Percentiles rank a stretch among this genome's conserved stretches.
Evolutionary conservation across 1,140 invertebrate species (phyloP).

Genomic region (Drosophila seguyi): DNA sequence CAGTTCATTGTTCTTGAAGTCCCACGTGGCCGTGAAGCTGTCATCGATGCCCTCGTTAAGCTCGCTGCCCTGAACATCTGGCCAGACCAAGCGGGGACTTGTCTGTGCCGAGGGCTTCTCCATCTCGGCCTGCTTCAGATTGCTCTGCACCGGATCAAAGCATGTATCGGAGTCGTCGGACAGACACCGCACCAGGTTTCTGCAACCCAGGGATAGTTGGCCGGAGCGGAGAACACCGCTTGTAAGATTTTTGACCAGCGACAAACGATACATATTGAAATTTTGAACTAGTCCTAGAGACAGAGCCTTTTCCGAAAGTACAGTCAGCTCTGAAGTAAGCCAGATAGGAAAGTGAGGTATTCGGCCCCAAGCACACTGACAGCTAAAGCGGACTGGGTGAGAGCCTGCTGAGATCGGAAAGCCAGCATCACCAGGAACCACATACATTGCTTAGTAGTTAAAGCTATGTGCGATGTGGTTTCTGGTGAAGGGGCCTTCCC

Average conservation of each 20-base stretch:
- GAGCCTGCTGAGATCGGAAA: constrained; percentile 16
- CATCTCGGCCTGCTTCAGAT: not conserved
- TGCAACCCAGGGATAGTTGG: too few species aligned
- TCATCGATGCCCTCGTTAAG: not conserved
- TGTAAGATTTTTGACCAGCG: not conserved
- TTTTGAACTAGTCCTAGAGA: constrained; percentile 11
- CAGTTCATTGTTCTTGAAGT: constrained; percentile 20
- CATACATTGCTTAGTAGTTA: not conserved
- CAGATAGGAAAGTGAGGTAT: not conserved
- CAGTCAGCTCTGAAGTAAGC: not conserved
- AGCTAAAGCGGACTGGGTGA: not conserved
- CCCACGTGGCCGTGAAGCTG: constrained; percentile 10
- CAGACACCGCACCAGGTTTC: not conserved
- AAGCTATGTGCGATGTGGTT: not conserved
- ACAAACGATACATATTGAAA: constrained; percentile 33
- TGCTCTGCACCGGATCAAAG: not conserved
- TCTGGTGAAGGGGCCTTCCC: not conserved
- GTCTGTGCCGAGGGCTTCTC: not conserved
- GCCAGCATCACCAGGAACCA: constrained; percentile 1
- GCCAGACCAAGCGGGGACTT: not conserved
- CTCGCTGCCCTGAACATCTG: not conserved
- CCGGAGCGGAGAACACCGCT: not conserved
- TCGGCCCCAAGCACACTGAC: not conserved
- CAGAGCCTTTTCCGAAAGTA: not conserved
- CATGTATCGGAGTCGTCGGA: constrained; percentile 5